Evolutionary conservation across 2,888 invertebrate genomes (phyloP).

Genomic region (Cryptus armator): DNA sequence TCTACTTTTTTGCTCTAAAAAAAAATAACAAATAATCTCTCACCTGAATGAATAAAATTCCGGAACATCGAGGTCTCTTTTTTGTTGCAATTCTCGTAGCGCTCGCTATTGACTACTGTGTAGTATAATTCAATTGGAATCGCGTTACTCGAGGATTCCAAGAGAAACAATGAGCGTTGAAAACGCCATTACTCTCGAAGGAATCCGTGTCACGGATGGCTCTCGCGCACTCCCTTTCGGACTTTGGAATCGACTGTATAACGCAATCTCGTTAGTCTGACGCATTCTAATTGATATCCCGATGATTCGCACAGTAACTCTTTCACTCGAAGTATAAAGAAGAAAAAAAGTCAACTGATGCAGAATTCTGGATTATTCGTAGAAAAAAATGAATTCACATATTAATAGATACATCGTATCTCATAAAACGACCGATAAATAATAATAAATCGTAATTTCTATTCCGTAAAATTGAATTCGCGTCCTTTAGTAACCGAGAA

Average conservation of each 20-base stretch:
- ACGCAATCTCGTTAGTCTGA: background rate
- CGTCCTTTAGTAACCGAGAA: too few relatives aligned
- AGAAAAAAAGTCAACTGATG: background rate
- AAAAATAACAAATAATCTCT: background rate
- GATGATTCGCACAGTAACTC: background rate
- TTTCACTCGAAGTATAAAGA: background rate
- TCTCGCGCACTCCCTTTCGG: background rate
- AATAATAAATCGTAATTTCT: too few relatives aligned
- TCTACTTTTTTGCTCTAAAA: background rate
- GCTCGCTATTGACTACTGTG: background rate
- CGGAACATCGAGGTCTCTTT: too few relatives aligned
- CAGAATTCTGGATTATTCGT: too few relatives aligned
- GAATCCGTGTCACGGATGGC: slow-evolving; percentile 32
- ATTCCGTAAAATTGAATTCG: too few relatives aligned
- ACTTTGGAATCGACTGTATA: background rate
- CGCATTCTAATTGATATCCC: background rate
- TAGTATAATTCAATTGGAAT: slow-evolving; percentile 3
- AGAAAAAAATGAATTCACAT: too few relatives aligned
- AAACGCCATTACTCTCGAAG: slow-evolving; percentile 3
- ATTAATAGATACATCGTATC: too few relatives aligned
- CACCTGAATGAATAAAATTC: too few relatives aligned
- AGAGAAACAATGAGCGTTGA: background rate
- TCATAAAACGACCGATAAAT: too few relatives aligned
- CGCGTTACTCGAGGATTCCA: background rate
- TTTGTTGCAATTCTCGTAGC: too few relatives aligned